Evolutionary conservation across 2,113 vertebrate species (phyloP).

Genomic region (Microtus oregoni): DNA sequence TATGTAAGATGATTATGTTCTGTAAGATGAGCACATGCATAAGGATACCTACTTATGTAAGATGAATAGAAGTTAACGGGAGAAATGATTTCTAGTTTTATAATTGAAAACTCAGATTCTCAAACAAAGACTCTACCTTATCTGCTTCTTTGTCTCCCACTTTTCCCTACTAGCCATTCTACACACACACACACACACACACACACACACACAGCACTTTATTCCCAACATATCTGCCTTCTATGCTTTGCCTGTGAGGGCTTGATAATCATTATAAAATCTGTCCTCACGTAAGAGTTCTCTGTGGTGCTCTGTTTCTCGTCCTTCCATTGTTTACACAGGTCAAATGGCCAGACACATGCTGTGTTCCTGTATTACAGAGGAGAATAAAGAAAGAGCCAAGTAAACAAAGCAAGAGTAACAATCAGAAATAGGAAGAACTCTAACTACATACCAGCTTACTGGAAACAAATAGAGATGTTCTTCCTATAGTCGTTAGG

Average conservation of each 20-base stretch:
- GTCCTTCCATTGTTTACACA: background rate
- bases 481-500: background rate
- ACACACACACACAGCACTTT: background rate
- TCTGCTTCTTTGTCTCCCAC: background rate
- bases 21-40: background rate
- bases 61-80: background rate
- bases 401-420: too few relatives aligned
- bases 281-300: background rate
- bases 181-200: background rate
- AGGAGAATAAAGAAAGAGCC: background rate
- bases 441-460: background rate
- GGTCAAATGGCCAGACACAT: background rate
- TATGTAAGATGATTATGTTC: background rate
- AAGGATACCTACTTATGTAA: background rate
- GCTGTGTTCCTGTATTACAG: background rate
- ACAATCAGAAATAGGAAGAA: background rate
- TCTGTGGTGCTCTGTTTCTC: background rate
- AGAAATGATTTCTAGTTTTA: background rate
- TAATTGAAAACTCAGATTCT: background rate
- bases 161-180: background rate
- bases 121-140: background rate
- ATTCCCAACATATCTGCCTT: background rate
- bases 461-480: background rate
- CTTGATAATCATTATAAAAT: background rate
- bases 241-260: background rate